Conservation (phyloP, 2,113 vertebrate genomes). For the Crotalus tigris region DNA sequence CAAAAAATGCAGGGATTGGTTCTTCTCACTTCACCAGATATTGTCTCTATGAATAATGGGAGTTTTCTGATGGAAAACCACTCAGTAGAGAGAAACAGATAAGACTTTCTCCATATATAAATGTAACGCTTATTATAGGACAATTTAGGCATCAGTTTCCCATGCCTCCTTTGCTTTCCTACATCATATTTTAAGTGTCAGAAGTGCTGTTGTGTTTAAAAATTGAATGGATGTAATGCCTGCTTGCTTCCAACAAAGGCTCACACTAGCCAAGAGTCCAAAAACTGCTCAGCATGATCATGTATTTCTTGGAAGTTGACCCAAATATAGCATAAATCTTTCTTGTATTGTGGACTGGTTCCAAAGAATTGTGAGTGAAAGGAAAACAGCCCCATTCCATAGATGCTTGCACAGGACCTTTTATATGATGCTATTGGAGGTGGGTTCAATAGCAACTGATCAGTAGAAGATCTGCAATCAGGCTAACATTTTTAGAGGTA, state of each 20-base stretch:
- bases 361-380: not conserved
- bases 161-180: constrained; percentile 19
- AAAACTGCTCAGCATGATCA: constrained; percentile 7
- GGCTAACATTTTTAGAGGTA: not conserved
- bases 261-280: constrained; percentile 3
- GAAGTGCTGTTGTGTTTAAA: not conserved
- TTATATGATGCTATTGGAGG: not conserved
- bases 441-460: not conserved
- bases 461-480: not conserved
- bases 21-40: not conserved
- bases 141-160: not conserved
- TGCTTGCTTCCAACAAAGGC: constrained; percentile 2
- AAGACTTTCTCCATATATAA: not conserved
- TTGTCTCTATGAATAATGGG: not conserved
- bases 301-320: constrained; percentile 23
- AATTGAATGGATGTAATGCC: not conserved
- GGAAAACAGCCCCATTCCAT: constrained; percentile 2
- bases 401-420: not conserved
- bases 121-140: constrained; percentile 1
- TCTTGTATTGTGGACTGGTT: not conserved
- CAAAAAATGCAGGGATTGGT: not conserved
- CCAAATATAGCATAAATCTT: constrained; percentile 30
- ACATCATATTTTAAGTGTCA: constrained; percentile 14
- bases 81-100: not conserved
- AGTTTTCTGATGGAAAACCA: not conserved